Conservation (phyloP, 1,140 invertebrate genomes). For the Drosophila baimaii region DNA sequence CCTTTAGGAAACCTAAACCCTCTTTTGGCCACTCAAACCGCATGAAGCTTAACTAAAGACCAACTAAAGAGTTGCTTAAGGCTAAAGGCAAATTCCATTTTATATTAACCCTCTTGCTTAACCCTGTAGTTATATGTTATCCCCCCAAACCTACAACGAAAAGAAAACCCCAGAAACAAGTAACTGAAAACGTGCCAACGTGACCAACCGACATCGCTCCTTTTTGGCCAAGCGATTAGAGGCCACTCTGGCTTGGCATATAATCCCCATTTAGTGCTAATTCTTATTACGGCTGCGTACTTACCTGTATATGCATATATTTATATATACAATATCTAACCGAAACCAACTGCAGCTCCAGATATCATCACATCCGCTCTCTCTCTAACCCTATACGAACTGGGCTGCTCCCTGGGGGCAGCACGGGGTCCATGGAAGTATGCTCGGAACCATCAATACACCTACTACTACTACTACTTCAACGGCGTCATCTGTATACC, state of each 20-base stretch:
- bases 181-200: constrained; percentile 76
- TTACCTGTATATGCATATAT: constrained; percentile 29
- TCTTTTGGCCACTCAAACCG: constrained; percentile 10
- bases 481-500: constrained; percentile 53
- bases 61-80: constrained; percentile 56
- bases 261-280: constrained; percentile 49
- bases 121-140: constrained; percentile 71
- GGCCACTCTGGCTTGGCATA: constrained; percentile 23
- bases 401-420: constrained; percentile 64
- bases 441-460: constrained; percentile 51
- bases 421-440: constrained; percentile 60
- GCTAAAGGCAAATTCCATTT: constrained; percentile 53
- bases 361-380: constrained; percentile 20
- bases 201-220: constrained; percentile 63
- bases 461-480: constrained; percentile 30
- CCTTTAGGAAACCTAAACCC: constrained; percentile 2
- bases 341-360: constrained; percentile 49
- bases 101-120: constrained; percentile 58
- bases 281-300: constrained; percentile 64
- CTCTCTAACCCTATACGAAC: constrained; percentile 25
- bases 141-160: constrained; percentile 15
- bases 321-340: constrained; percentile 26
- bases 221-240: constrained; percentile 60
- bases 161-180: constrained; percentile 21
- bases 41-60: constrained; percentile 55